These are phyloP conservation scores for Lucilia sericata DNA, from an alignment of 1,140 invertebrate genomes.

Conservation along the genomic window DNA sequence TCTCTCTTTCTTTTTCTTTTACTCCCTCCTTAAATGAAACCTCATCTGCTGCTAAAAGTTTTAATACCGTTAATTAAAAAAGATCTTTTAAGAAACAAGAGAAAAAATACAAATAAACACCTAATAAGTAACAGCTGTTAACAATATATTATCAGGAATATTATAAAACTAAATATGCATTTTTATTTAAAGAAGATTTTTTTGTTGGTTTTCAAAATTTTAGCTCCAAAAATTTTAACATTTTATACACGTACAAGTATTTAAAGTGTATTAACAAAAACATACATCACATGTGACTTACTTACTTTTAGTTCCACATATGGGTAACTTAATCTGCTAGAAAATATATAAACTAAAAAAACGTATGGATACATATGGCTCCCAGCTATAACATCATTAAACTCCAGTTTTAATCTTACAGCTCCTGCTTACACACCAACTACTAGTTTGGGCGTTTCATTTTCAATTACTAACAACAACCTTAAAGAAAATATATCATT, in stretches of 20 bases:
- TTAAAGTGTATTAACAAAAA: slow-evolving; percentile 3
- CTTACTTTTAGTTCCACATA: background rate
- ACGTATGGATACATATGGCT: slow-evolving; percentile 26
- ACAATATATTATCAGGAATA: background rate
- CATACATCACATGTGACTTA: slow-evolving; percentile 6
- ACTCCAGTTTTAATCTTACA: background rate
- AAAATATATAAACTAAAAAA: background rate
- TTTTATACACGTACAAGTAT: slow-evolving; percentile 3
- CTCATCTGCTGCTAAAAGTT: slow-evolving; percentile 1
- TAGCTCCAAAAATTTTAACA: background rate
- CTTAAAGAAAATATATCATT: slow-evolving; percentile 4
- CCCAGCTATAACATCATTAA: slow-evolving; percentile 5
- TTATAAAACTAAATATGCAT: background rate
- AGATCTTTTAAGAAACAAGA: slow-evolving; percentile 9
- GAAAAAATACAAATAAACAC: background rate
- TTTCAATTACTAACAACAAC: background rate
- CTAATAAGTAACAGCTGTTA: background rate
- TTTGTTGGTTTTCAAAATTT: background rate
- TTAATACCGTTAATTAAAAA: slow-evolving; percentile 43
- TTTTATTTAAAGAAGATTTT: background rate
- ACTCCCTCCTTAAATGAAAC: background rate
- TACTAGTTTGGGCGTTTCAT: background rate
- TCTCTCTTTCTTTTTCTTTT: background rate
- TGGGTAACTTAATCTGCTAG: slow-evolving; percentile 21
- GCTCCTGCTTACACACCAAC: background rate